A percentile compares a stretch with the other conserved stretches of the same genome.
Evolutionary conservation across 2,797 vertebrate genomes (phyloP).

Genomic region (Parambassis ranga): DNA sequence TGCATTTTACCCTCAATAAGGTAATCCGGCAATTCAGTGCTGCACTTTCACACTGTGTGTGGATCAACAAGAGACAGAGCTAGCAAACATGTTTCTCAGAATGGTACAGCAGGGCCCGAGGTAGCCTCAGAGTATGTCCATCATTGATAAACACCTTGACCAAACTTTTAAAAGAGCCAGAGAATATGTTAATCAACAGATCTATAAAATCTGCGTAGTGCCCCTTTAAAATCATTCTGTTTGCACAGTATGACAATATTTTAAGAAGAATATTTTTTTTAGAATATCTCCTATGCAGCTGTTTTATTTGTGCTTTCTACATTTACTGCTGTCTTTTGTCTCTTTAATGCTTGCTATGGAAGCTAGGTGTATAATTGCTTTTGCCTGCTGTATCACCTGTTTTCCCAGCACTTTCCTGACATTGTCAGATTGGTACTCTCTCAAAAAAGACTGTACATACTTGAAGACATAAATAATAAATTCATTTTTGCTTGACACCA

Average conservation of each 20-base stretch:
- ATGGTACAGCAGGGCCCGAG: too few relatives aligned
- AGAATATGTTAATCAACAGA: not conserved
- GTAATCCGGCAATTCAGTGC: not conserved
- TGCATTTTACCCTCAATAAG: not conserved
- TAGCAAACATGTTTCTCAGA: not conserved
- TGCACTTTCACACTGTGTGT: not conserved
- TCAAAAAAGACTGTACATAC: slow-evolving; percentile 83
- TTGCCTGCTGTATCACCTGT: slow-evolving; percentile 74
- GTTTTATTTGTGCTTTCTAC: slow-evolving; percentile 47
- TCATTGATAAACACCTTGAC: too few relatives aligned
- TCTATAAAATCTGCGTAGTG: not conserved
- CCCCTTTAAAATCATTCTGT: slow-evolving; percentile 19
- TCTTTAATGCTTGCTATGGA: slow-evolving; percentile 73
- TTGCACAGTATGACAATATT: slow-evolving; percentile 30
- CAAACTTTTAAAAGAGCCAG: not conserved
- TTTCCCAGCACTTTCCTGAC: slow-evolving; percentile 71
- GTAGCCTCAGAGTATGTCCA: too few relatives aligned
- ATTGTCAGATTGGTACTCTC: slow-evolving; percentile 73
- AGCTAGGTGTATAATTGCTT: slow-evolving; percentile 68
- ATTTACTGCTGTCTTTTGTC: slow-evolving; percentile 42
- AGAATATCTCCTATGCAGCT: slow-evolving; percentile 52
- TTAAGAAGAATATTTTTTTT: slow-evolving; percentile 28
- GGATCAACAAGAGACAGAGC: not conserved
- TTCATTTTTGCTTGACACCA: slow-evolving; percentile 70
- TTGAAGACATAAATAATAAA: slow-evolving; percentile 78